Percentiles rank a stretch among this genome's conserved stretches.
These are phyloP conservation scores for Augiades crinisus DNA, from an alignment of 2,888 invertebrate genomes.

Conservation along the genomic window DNA sequence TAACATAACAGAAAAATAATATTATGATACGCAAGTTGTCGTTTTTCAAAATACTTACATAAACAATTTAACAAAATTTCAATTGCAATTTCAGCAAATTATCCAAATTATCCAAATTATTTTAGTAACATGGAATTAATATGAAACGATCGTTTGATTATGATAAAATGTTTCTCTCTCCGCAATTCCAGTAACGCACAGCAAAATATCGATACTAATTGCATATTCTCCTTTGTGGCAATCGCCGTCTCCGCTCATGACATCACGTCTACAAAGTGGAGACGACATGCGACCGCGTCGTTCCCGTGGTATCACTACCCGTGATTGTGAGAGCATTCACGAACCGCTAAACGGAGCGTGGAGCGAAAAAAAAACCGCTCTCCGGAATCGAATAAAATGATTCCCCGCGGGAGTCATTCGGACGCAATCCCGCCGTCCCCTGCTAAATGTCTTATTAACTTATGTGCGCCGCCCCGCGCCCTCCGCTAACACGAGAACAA, in stretches of 20 bases:
- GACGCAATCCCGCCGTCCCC: conserved; percentile 83
- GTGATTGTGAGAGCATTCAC: conserved; percentile 59
- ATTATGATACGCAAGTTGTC: no score
- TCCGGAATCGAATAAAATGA: conserved; percentile 87
- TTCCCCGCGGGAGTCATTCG: conserved; percentile 87
- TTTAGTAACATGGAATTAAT: not conserved
- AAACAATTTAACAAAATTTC: no score
- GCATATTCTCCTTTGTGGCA: conserved; percentile 44
- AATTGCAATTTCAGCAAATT: no score
- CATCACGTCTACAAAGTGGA: conserved; percentile 52
- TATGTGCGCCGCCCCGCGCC: conserved; percentile 58
- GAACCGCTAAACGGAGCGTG: conserved; percentile 78
- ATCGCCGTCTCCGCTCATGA: conserved; percentile 54
- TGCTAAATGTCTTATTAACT: conserved; percentile 82
- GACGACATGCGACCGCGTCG: conserved; percentile 46
- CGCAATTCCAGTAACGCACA: conserved; percentile 38
- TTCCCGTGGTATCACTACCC: conserved; percentile 47
- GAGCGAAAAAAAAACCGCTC: conserved; percentile 77
- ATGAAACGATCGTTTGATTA: not conserved
- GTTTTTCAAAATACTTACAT: no score
- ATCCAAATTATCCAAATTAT: no score
- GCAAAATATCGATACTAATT: conserved; percentile 44
- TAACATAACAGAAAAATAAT: no score
- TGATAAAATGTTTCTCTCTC: not conserved
- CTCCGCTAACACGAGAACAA: conserved; percentile 73